Evolutionary conservation across 2,113 vertebrate species (phyloP).

Genomic region (Chloropsis hardwickii): DNA sequence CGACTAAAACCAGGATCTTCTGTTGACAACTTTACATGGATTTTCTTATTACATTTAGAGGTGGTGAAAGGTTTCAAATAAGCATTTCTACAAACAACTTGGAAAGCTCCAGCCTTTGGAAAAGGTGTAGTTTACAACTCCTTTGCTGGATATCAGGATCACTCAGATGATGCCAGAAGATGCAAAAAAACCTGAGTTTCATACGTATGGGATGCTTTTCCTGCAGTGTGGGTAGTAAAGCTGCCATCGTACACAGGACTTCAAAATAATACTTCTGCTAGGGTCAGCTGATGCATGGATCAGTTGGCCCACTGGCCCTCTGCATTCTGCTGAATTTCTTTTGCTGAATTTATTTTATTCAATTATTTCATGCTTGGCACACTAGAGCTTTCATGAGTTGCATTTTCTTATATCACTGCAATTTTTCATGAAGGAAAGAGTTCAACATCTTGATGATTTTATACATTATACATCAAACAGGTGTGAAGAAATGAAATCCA

Average conservation of each 20-base stretch:
- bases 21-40: background rate
- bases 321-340: background rate
- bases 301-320: too few relatives aligned
- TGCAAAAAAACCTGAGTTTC: rapidly evolving
- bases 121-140: background rate
- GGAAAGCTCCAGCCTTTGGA: background rate
- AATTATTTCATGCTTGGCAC: background rate
- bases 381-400: background rate
- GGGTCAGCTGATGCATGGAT: background rate
- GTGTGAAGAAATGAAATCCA: background rate
- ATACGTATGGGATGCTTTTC: background rate
- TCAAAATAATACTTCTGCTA: background rate
- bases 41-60: background rate
- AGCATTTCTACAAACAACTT: background rate
- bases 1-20: background rate
- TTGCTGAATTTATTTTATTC: background rate
- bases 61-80: background rate
- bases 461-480: background rate
- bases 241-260: too few relatives aligned
- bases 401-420: background rate
- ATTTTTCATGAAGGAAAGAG: background rate
- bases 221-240: background rate
- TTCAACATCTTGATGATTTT: background rate
- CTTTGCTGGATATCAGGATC: background rate
- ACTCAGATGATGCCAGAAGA: background rate